Percentiles rank a stretch among this genome's conserved stretches.
Conservation (phyloP, 2,797 vertebrate species). For the Ptychobarbus kaznakovi region DNA sequence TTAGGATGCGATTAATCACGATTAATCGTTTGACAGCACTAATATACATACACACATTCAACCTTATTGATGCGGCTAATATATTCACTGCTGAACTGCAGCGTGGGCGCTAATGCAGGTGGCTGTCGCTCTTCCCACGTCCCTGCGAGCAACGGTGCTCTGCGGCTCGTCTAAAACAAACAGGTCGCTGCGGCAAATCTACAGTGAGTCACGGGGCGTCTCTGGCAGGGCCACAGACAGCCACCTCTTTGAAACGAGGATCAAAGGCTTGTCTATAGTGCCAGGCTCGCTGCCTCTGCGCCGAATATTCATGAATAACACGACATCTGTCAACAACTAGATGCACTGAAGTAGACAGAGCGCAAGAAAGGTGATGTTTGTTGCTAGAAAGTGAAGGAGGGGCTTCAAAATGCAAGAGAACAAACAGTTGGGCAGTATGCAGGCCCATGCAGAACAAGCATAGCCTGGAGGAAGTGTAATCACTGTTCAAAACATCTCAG, state of each 20-base stretch:
- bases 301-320: constrained; percentile 78
- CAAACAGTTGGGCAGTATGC: constrained; percentile 61
- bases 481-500: constrained; percentile 6
- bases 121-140: constrained; percentile 53
- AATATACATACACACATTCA: background rate
- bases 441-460: constrained; percentile 25
- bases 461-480: constrained; percentile 28
- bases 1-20: background rate
- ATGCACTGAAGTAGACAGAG: constrained; percentile 34
- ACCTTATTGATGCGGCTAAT: constrained; percentile 8
- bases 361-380: constrained; percentile 67
- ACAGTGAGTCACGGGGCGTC: constrained; percentile 68
- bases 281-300: constrained; percentile 63
- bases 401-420: constrained; percentile 67
- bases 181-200: constrained; percentile 69
- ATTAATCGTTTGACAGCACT: background rate
- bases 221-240: constrained; percentile 67
- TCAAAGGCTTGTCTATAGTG: constrained; percentile 73
- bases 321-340: constrained; percentile 74
- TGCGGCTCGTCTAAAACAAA: constrained; percentile 70
- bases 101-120: constrained; percentile 46
- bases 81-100: constrained; percentile 39
- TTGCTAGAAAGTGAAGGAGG: constrained; percentile 71
- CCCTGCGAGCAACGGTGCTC: constrained; percentile 50
- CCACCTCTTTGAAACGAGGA: constrained; percentile 80